A percentile compares a stretch with the other conserved stretches of the same genome.
Evolutionary conservation across 2,888 invertebrate genomes (phyloP).

Genomic region (Drepana falcataria): DNA sequence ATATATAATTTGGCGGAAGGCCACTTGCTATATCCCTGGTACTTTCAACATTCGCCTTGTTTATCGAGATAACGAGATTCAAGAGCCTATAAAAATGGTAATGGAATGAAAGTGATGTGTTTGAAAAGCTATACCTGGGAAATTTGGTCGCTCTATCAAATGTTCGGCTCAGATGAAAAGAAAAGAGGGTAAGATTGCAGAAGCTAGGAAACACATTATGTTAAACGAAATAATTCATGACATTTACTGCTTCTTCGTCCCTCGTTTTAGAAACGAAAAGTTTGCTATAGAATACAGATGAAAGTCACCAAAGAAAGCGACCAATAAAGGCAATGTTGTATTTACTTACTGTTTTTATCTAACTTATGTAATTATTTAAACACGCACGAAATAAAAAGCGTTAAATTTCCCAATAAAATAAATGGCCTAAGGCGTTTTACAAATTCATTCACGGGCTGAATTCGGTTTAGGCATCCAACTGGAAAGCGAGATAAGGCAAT

Average conservation of each 20-base stretch:
- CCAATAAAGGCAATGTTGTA: neutral
- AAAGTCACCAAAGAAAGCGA: neutral
- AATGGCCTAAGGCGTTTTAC: slow-evolving; percentile 44
- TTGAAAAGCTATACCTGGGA: slow-evolving; percentile 21
- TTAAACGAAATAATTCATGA: too few species aligned
- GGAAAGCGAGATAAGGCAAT: slow-evolving; percentile 57
- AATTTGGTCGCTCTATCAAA: neutral
- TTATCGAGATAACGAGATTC: slow-evolving; percentile 43
- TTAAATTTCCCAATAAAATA: slow-evolving; percentile 37
- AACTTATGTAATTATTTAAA: neutral
- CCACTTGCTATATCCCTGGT: slow-evolving; percentile 22
- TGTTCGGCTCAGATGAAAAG: neutral
- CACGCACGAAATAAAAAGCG: slow-evolving; percentile 10
- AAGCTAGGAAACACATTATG: too few species aligned
- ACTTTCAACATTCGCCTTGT: slow-evolving; percentile 29
- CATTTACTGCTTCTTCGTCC: too few species aligned
- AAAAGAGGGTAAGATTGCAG: too few species aligned
- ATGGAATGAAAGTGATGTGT: slow-evolving; percentile 48
- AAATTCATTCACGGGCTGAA: slow-evolving; percentile 47
- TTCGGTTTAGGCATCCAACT: slow-evolving; percentile 48
- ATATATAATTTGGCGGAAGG: slow-evolving; percentile 30
- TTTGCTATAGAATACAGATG: too few species aligned
- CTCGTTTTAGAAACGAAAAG: too few species aligned
- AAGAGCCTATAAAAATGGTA: slow-evolving; percentile 61
- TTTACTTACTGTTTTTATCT: neutral